Conservation (phyloP, 1,140 invertebrate genomes). For the Colletes gigas region DNA sequence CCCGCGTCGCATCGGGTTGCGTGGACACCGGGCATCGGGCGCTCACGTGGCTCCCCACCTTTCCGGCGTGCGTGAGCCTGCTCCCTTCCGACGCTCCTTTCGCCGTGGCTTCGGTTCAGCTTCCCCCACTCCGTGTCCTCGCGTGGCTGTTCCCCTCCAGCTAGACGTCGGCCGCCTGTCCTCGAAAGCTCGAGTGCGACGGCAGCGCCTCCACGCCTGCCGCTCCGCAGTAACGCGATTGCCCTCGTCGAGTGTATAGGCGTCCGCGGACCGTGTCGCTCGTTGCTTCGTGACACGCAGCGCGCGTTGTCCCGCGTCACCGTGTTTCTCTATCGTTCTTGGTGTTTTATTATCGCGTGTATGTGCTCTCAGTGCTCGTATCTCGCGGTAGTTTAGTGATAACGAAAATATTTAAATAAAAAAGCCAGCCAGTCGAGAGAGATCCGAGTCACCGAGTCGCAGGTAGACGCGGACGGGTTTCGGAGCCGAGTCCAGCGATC, state of each 20-base stretch:
- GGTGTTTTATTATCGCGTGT: slow-evolving; percentile 10
- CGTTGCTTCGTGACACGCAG: slow-evolving; percentile 46
- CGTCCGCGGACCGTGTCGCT: slow-evolving; percentile 15
- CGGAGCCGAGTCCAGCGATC: too few species aligned
- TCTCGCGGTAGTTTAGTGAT: slow-evolving; percentile 15
- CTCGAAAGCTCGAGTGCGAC: slow-evolving; percentile 57
- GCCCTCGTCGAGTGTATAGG: slow-evolving; percentile 68
- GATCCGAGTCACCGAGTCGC: too few species aligned
- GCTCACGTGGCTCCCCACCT: slow-evolving; percentile 67
- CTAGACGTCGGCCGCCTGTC: slow-evolving; percentile 15
- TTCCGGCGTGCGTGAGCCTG: slow-evolving; percentile 43
- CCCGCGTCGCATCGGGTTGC: slow-evolving; percentile 52
- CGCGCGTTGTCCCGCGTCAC: slow-evolving; percentile 37
- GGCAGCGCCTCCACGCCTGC: slow-evolving; percentile 67
- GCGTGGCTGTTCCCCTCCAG: slow-evolving; percentile 45
- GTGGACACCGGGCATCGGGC: slow-evolving; percentile 66
- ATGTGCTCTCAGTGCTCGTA: slow-evolving; percentile 33
- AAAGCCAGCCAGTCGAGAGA: too few species aligned
- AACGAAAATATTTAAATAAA: too few species aligned
- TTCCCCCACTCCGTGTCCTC: slow-evolving; percentile 18
- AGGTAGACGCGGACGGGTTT: too few species aligned
- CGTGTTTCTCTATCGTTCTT: neutral
- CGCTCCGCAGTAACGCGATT: slow-evolving; percentile 76
- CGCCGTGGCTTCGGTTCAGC: slow-evolving; percentile 16
- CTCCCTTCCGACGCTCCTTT: slow-evolving; percentile 45